Conservation (phyloP, 2,888 invertebrate genomes). For the Ophioninae sp. region DNA sequence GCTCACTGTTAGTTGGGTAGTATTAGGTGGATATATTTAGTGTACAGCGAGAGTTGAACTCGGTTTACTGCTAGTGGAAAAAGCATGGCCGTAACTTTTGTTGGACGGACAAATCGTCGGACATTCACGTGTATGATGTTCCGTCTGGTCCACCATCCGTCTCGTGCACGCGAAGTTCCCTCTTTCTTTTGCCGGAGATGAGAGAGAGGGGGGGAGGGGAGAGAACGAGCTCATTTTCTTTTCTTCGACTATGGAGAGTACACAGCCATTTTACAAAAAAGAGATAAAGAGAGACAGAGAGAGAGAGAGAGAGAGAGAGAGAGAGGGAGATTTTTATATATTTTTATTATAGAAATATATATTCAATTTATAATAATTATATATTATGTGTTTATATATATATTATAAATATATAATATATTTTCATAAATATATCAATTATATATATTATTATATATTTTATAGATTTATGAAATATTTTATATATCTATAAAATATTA, state of each 20-base stretch:
- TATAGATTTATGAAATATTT: constrained; percentile 15
- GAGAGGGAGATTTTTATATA: no score
- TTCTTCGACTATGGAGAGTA: constrained; percentile 25
- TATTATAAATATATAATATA: no score
- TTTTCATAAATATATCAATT: background rate
- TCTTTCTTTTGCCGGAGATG: constrained; percentile 8
- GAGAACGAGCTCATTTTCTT: constrained; percentile 36
- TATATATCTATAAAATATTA: background rate
- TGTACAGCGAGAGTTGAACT: constrained; percentile 50
- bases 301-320: no score
- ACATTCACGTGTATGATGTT: constrained; percentile 49
- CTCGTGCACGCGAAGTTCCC: constrained; percentile 60
- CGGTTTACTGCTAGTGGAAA: constrained; percentile 74
- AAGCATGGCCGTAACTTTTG: constrained; percentile 74
- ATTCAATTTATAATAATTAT: no score
- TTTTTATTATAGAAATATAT: no score
- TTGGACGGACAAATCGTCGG: constrained; percentile 51
- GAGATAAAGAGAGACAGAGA: background rate
- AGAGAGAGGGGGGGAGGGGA: background rate
- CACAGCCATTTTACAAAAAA: constrained; percentile 6
- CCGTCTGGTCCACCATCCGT: constrained; percentile 56
- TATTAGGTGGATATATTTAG: constrained; percentile 38
- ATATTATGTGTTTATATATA: no score
- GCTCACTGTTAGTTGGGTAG: constrained; percentile 23
- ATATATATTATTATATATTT: constrained; percentile 12